Evolutionary conservation across 2,113 vertebrate species (phyloP), one percentile per base, ranked within the genome.

Genomic region (Formicarius rufipectus): DNA sequence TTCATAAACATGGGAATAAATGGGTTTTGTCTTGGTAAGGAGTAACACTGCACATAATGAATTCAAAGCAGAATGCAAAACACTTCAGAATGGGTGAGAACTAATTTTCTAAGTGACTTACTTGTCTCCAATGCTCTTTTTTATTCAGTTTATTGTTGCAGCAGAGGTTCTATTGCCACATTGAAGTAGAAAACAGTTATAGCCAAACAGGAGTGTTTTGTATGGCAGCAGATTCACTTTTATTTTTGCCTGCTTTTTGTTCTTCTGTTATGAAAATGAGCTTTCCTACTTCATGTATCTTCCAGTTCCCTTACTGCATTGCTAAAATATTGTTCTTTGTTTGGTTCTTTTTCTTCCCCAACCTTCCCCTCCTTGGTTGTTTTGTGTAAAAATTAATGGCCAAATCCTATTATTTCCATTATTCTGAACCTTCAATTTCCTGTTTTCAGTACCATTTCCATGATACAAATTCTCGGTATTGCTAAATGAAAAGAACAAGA

Each of bases 101-200:
- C 50, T 91, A 90, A 95, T 97, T 91, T 93, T 95, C 87, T 86
- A 88, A 94, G 72, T 80, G 59, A 90, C 71, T 95, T 79, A 72
- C 44, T 93, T 86, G 39, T 86, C 68, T 73, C 47, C n/a, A 75
- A 18, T 67, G 7, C 67, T 95, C 62, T 87, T 44, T 82, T 83
- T 59, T 80, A 74, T 90, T 74, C 35, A 16, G 5, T 87, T 90
- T 94, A 58, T 83, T 90, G 33, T 67, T 85, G n/a, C 52, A 77
- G 68, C 35, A 88, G 35, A 80, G 12, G 5, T 88, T 92, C 47
- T 85, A 18, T 50, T 92, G 63, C 68, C 0, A 2, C 63, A 81
- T 4, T 80, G 77, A 93, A 94, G 74, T 58, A 85, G 24, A 55
- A 62, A 91, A 58, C 66, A 66, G 76, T 44, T 77, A 56, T 7